These are phyloP conservation scores for Vidua macroura DNA, from an alignment of 2,113 vertebrate genomes.

Conservation along the genomic window DNA sequence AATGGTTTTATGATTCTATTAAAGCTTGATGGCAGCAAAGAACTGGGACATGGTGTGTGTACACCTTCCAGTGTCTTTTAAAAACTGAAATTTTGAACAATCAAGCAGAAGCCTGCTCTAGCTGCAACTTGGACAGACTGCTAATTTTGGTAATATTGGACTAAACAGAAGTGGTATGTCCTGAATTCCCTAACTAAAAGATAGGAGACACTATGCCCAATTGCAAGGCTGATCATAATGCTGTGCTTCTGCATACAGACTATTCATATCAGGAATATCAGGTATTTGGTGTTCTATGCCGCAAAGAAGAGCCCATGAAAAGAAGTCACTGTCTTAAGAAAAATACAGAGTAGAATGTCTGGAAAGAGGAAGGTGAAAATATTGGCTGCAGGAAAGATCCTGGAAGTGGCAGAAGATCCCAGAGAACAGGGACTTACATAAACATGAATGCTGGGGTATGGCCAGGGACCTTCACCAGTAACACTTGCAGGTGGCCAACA, in stretches of 20 bases:
- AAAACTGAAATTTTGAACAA: neutral
- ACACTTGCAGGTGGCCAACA: neutral
- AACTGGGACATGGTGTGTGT: rapidly evolving
- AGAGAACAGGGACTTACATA: neutral
- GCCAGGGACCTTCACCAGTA: neutral
- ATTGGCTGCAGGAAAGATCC: neutral
- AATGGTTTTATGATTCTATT: neutral
- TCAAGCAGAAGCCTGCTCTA: neutral
- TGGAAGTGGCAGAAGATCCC: neutral
- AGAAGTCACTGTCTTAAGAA: neutral
- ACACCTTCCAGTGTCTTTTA: neutral
- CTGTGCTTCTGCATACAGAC: neutral
- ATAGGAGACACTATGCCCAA: neutral
- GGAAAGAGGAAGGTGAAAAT: neutral
- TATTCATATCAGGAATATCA: neutral
- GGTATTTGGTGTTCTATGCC: neutral
- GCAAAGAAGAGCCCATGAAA: neutral
- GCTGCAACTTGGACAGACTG: neutral
- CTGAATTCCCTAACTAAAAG: neutral
- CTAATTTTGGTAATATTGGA: neutral
- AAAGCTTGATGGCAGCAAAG: neutral
- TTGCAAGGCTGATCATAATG: neutral
- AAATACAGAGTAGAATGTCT: neutral
- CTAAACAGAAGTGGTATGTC: neutral
- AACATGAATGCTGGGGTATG: neutral